phyloP scores from a whole-genome alignment of 2,888 invertebrate genomes.

The Plagodis pulveraria region DNA sequence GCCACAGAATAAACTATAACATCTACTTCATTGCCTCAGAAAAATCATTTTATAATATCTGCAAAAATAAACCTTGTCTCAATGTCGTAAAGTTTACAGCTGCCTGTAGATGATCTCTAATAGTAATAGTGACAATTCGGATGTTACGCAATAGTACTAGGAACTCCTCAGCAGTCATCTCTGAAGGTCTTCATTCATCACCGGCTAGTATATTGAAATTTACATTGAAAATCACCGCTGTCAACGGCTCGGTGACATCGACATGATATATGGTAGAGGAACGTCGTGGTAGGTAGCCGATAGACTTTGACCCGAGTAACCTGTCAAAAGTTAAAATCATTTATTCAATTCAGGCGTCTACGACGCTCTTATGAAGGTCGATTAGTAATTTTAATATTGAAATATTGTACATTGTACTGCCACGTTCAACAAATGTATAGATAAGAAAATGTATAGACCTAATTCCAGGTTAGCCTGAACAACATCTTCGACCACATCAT shows the following conservation, averaged over 20 bases:
- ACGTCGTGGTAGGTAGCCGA: constrained; percentile 1
- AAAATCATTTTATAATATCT: constrained; percentile 18
- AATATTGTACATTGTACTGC: too few relatives aligned
- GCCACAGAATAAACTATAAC: constrained; percentile 12
- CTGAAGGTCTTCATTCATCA: constrained; percentile 38
- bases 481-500: too few relatives aligned
- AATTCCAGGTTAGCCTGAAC: too few relatives aligned
- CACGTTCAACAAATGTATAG: too few relatives aligned
- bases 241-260: constrained; percentile 13
- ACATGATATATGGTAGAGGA: constrained; percentile 7
- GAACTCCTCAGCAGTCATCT: constrained; percentile 19
- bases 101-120: background rate
- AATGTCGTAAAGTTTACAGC: constrained; percentile 12
- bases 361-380: too few relatives aligned
- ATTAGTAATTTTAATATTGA: too few relatives aligned
- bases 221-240: constrained; percentile 8
- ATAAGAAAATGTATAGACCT: too few relatives aligned
- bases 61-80: constrained; percentile 24
- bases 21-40: background rate
- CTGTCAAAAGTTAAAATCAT: too few relatives aligned
- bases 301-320: too few relatives aligned
- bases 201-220: constrained; percentile 23
- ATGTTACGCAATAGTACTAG: constrained; percentile 30
- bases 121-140: constrained; percentile 26
- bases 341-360: too few relatives aligned